A percentile compares a stretch with the other conserved stretches of the same genome.
These are phyloP conservation scores for Dicyrtomina minuta DNA, from an alignment of 2,888 invertebrate species.

Conservation along the genomic window DNA sequence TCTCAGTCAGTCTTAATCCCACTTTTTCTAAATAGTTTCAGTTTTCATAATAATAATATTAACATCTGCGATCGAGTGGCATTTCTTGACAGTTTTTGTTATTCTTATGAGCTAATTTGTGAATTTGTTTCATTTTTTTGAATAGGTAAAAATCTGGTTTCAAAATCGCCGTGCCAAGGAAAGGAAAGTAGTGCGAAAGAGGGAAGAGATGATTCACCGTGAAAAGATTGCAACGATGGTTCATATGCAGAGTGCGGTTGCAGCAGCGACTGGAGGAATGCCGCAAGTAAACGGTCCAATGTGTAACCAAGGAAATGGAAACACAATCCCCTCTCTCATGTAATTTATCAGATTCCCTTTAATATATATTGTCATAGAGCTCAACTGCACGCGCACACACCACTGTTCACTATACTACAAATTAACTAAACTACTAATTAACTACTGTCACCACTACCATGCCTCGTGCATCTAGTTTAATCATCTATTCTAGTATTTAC, in stretches of 20 bases:
- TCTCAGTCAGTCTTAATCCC: too few species aligned
- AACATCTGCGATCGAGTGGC: too few species aligned
- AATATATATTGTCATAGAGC: too few species aligned
- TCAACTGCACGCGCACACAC: too few species aligned
- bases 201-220: constrained; percentile 69
- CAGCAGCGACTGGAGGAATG: constrained; percentile 40
- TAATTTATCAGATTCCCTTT: constrained; percentile 23
- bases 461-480: too few species aligned
- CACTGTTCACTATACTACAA: too few species aligned
- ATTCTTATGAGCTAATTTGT: too few species aligned
- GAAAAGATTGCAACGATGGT: constrained; percentile 59
- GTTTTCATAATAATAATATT: too few species aligned
- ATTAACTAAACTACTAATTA: not conserved
- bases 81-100: too few species aligned
- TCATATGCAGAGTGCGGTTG: constrained; percentile 51
- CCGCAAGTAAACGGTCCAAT: constrained; percentile 40
- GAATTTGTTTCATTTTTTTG: not conserved
- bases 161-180: constrained; percentile 93
- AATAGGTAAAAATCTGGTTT: constrained; percentile 78
- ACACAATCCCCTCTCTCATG: constrained; percentile 44
- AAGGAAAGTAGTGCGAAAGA: constrained; percentile 83
- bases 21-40: too few species aligned
- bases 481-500: too few species aligned
- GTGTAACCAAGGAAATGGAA: constrained; percentile 43
- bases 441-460: too few species aligned